Base-by-base conservation (phyloP, 2,888 invertebrate genomes). In the Apodemia zela region DNA sequence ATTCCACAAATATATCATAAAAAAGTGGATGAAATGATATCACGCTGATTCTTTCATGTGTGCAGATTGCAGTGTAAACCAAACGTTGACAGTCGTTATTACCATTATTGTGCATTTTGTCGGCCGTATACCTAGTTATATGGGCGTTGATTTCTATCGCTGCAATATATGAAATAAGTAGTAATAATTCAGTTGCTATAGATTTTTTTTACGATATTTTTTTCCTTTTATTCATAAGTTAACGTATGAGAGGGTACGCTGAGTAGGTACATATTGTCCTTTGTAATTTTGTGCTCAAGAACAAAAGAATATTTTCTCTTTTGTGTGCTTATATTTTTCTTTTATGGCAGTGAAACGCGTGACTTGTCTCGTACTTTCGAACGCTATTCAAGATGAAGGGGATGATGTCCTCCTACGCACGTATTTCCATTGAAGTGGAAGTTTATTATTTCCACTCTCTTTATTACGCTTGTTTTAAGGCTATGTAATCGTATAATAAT, bases 351-450 rank as follows among this genome's bases (percentile, higher is more conserved):
- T 18, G 58, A 17, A 63, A 63, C 58, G 62, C 62, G 47, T 35
- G 62, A 76, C 81, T 82, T 78, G 70, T 73, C 69, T 73, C 71
- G 77, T 75, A 54, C 58, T 47, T 62, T 58, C 80, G 72, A 83
- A 85, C 87, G 83, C 87, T 83, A 75, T 81, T 75, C 73, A 80
- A 65, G 76, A 78, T 75, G 73, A 81, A 82, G 82, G 78, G 89
- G 88, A 85, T 85, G 87, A 80, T 84, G 86, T 86, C 88, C 87
- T 85, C 86, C 87, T 75, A 87, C 86, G 81, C 83, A 83, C 75
- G 74, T 76, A 75, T 81, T 80, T 79, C 76, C 81, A 81, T 84
- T 86, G 75, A 84, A 87, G 84, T 86, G 82, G 82, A 86, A 85
- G 79, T 77, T 78, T 79, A 75, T 75, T 77, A 72, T 73, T 73